Base-by-base conservation (phyloP, 2,888 invertebrate genomes). In the Macrophya annulata region DNA sequence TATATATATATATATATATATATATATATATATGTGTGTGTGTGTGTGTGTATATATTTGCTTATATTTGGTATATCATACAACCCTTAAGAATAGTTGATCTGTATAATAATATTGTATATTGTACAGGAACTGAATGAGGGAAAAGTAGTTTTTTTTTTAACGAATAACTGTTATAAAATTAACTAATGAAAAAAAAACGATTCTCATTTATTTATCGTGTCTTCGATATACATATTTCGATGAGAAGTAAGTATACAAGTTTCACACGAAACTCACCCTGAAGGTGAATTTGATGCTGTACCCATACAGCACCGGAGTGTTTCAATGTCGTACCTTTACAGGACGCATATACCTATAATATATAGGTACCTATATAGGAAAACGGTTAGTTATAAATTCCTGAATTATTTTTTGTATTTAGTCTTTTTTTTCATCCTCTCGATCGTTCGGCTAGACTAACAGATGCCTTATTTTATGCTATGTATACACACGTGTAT, bases 391-490 rank as follows among this genome's bases (percentile, higher is more conserved):
- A n/a, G 59, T 81, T 81, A 62, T 81, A 40, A 81, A 81, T 81
- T 81, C 40, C 62, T 59, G 59, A 81, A n/a, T n/a, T n/a, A n/a
- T n/a, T n/a, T n/a, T n/a, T n/a, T n/a, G n/a, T 62, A n/a, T 81
- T 81, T 81, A 81, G n/a, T n/a, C n/a, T n/a, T 59, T 62, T 81
- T 37, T 59, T 59, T 62, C 15, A 5, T 62, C 55, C 55, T 31
- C 55, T 59, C 79, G 79, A 81, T 86, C 81, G 85, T 45, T 48
- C 40, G 86, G 76, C 86, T 87, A 88, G 87, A 86, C 88, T 87
- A 88, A 86, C 88, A 88, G 88, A 88, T 88, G 88, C 88, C 25
- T 45, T 48, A 9, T 62, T 25, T 43, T 59, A 12, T 25, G 31
- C 37, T n/a, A n/a, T n/a, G n/a, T n/a, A 37, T 17, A 31, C n/a